Evolutionary conservation across 2,888 invertebrate genomes (phyloP).

Genomic region (Phyllotreta striolata): DNA sequence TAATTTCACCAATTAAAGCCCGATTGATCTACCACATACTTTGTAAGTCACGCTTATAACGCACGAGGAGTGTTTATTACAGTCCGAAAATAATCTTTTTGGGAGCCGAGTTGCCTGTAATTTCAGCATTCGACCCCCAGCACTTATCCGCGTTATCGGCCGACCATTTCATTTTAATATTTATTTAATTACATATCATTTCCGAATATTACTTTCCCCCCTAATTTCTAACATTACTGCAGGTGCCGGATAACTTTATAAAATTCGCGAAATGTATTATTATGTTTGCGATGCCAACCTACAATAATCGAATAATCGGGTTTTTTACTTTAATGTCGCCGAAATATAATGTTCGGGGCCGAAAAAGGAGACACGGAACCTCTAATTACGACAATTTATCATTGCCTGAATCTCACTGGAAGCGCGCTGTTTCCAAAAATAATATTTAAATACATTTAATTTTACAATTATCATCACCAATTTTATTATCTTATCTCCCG

Average conservation of each 20-base stretch:
- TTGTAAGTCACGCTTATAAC: too few species aligned
- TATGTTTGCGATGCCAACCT: slow-evolving; percentile 39
- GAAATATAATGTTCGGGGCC: slow-evolving; percentile 25
- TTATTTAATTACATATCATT: slow-evolving; percentile 45
- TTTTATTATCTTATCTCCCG: too few species aligned
- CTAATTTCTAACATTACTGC: slow-evolving; percentile 44
- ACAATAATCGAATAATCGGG: slow-evolving; percentile 40
- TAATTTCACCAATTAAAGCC: slow-evolving; percentile 1
- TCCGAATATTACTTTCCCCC: slow-evolving; percentile 41
- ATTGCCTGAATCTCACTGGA: slow-evolving; percentile 9
- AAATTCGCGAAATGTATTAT: slow-evolving; percentile 42
- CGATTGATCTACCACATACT: too few species aligned
- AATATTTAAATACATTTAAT: too few species aligned
- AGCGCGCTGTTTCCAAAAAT: not conserved
- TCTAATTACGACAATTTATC: slow-evolving; percentile 16
- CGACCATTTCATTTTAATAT: slow-evolving; percentile 44
- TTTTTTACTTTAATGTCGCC: slow-evolving; percentile 38
- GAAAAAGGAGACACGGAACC: slow-evolving; percentile 13
- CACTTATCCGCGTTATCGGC: slow-evolving; percentile 37
- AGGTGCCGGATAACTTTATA: slow-evolving; percentile 45
- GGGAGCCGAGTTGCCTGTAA: slow-evolving; percentile 32
- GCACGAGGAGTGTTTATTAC: too few species aligned
- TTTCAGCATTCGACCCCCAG: slow-evolving; percentile 32
- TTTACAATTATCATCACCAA: too few species aligned
- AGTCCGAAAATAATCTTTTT: slow-evolving; percentile 3